phyloP scores from a whole-genome alignment of 2,113 vertebrate genomes.

The Clarias macrocephalus region DNA sequence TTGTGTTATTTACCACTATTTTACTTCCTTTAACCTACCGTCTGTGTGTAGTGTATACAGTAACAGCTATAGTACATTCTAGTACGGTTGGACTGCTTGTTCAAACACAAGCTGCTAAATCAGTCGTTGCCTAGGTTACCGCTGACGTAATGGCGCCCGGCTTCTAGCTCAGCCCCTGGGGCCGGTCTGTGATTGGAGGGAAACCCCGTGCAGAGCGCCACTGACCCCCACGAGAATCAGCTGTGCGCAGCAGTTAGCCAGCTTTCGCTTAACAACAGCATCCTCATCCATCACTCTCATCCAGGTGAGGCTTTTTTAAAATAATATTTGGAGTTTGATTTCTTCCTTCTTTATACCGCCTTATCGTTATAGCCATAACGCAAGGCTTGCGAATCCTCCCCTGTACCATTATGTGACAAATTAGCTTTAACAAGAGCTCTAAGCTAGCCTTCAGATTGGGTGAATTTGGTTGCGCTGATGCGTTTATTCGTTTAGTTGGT shows the following conservation, averaged over 20 bases:
- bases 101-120: constrained; percentile 49
- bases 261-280: constrained; percentile 74
- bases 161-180: constrained; percentile 69
- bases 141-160: constrained; percentile 84
- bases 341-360: too few relatives aligned
- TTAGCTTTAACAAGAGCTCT: neutral
- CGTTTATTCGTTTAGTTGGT: neutral
- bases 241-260: constrained; percentile 69
- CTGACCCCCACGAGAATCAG: constrained; percentile 66
- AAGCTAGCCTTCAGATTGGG: neutral
- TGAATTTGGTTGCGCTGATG: neutral
- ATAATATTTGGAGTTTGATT: neutral
- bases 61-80: neutral
- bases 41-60: neutral
- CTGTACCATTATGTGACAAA: neutral
- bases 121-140: constrained; percentile 82
- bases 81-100: neutral
- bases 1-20: neutral
- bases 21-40: neutral
- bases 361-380: neutral
- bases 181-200: constrained; percentile 82
- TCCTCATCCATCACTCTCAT: constrained; percentile 55
- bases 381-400: neutral
- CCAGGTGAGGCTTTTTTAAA: constrained; percentile 59
- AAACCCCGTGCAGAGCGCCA: constrained; percentile 89